phyloP scores from a whole-genome alignment of 2,113 vertebrate genomes.

The Ranitomeya imitator region DNA sequence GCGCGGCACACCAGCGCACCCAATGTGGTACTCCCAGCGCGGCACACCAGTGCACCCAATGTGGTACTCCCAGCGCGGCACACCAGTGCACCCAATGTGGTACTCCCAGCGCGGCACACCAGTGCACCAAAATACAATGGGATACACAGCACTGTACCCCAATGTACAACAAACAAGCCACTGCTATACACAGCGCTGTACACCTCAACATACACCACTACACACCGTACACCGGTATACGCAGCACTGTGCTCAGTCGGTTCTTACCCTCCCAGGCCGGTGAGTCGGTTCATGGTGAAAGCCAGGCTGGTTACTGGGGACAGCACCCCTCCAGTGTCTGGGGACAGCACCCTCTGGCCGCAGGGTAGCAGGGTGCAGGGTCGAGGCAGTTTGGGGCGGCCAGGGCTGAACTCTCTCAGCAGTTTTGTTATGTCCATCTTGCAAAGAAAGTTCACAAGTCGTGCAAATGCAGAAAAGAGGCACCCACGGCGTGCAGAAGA shows the following conservation, averaged over 20 bases:
- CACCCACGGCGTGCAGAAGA: neutral
- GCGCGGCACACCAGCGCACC: too few relatives aligned
- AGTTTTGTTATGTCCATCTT: conserved; percentile 65
- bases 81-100: too few relatives aligned
- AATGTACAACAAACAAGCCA: neutral
- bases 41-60: too few relatives aligned
- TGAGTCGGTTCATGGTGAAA: conserved; percentile 74
- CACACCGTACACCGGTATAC: neutral
- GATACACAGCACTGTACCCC: neutral
- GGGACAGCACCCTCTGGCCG: conserved; percentile 64
- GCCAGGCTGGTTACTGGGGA: conserved; percentile 80
- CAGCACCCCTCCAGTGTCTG: conserved; percentile 63
- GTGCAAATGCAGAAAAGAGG: neutral
- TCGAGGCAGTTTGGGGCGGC: conserved; percentile 54
- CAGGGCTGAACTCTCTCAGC: conserved; percentile 61
- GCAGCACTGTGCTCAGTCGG: neutral
- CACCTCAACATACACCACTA: neutral
- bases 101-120: too few relatives aligned
- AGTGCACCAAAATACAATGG: too few relatives aligned
- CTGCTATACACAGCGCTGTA: neutral
- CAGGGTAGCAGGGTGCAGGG: conserved; percentile 63
- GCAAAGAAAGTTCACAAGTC: neutral
- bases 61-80: too few relatives aligned
- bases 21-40: too few relatives aligned
- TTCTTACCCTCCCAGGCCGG: conserved; percentile 75